Evolutionary conservation across 2,888 invertebrate species (phyloP).

Genomic region (Drosophila colorata): DNA sequence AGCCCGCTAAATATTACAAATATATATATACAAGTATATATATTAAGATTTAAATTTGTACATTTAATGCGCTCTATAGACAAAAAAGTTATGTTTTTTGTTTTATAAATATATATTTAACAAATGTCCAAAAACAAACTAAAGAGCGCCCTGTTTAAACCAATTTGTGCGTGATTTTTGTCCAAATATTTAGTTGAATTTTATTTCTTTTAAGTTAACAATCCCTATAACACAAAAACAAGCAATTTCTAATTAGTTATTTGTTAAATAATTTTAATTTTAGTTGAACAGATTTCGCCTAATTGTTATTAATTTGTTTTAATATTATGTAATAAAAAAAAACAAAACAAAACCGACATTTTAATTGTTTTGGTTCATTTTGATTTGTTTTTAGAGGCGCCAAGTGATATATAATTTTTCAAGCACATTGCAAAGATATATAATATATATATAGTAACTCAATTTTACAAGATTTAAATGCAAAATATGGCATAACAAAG

Average conservation of each 20-base stretch:
- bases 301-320: conserved; percentile 73
- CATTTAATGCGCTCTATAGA: conserved; percentile 61
- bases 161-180: conserved; percentile 72
- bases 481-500: conserved; percentile 24
- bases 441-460: conserved; percentile 13
- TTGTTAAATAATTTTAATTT: conserved; percentile 79
- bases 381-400: conserved; percentile 27
- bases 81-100: conserved; percentile 44
- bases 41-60: conserved; percentile 65
- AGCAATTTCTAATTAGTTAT: conserved; percentile 60
- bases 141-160: conserved; percentile 54
- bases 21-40: conserved; percentile 27
- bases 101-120: conserved; percentile 27
- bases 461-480: conserved; percentile 28
- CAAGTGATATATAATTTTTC: conserved; percentile 49
- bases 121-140: conserved; percentile 55
- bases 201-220: conserved; percentile 37
- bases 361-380: conserved; percentile 12
- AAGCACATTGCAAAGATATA: conserved; percentile 22
- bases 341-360: conserved; percentile 38
- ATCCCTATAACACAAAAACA: conserved; percentile 21
- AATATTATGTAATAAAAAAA: conserved; percentile 48
- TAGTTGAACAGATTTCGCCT: conserved; percentile 54
- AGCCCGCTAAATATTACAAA: conserved; percentile 60
- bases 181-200: conserved; percentile 75